Base-by-base conservation (phyloP, 2,888 invertebrate species). In the Nomada ferruginata region DNA sequence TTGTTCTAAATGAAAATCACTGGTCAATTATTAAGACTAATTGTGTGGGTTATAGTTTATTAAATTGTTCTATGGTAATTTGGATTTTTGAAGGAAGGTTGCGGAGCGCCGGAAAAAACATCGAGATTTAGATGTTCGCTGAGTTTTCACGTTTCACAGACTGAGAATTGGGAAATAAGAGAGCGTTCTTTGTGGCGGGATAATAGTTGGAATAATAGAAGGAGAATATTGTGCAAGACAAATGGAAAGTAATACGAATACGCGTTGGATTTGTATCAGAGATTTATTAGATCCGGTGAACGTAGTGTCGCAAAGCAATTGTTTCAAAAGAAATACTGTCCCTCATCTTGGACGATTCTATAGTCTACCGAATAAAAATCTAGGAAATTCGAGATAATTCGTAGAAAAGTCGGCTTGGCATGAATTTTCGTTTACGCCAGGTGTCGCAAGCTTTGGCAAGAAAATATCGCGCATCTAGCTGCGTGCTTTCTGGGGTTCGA, bases 371-470 rank as follows among this genome's bases (percentile, higher is more conserved):
- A 53, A 53, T 53, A 5, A 20, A 15, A 36, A 5, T 36, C 15
- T 11, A 20, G 2, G 29, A 20, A 52, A 60, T 70, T 61, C 44
- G 50, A 29, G 26, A 7, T 52, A 52, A 60, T 47, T 70, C 36
- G 29, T 29, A 13, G 36, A 10, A 63, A 63, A 55, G 0, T 5
- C 5, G 18, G n/a, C 42, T 44, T 63, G 63, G 52, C 63, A 44
- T 11, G 18, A 44, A 53, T 63, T 53, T 72, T 55, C 63, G 53
- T 72, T 72, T 44, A n/a, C 72, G n/a, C 26, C 2, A 55, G 18
- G 23, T 72, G 72, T 55, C 9, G 72, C 53, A 72, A 72, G 23
- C 23, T 23, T 55, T 72, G 72, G 64, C 72, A 44, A n/a, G 20
- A 20, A 61, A 2, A 44, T 26, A 15, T n/a, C 29, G 18, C n/a